A percentile compares a stretch with the other conserved stretches of the same genome.
phyloP scores from a whole-genome alignment of 2,113 vertebrate genomes.

The Hystrix brachyura region DNA sequence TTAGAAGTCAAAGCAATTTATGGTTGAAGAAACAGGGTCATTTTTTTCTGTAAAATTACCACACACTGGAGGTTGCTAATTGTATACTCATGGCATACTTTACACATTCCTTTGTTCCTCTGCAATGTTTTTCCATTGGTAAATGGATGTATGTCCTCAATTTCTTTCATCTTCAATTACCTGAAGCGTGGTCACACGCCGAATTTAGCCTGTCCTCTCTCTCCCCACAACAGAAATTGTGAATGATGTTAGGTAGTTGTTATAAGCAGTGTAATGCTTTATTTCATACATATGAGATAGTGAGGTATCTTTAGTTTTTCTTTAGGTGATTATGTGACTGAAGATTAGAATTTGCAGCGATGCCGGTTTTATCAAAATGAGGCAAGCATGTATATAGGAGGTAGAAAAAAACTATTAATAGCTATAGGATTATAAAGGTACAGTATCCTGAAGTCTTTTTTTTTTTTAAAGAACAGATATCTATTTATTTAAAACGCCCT shows the following conservation, averaged over 20 bases:
- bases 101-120: slow-evolving; percentile 27
- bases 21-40: not conserved
- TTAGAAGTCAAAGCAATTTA: slow-evolving; percentile 31
- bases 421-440: not conserved
- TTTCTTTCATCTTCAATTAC: slow-evolving; percentile 32
- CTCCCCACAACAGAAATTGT: not conserved
- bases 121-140: slow-evolving; percentile 20
- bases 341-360: slow-evolving; percentile 38
- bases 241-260: not conserved
- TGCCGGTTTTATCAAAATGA: slow-evolving; percentile 28
- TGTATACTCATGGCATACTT: not conserved
- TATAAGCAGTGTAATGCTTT: not conserved
- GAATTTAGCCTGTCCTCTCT: not conserved
- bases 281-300: not conserved
- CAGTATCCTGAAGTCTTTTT: slow-evolving; percentile 5
- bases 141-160: not conserved
- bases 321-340: not conserved
- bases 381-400: not conserved
- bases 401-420: slow-evolving; percentile 28
- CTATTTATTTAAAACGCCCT: not conserved
- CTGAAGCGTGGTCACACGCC: slow-evolving; percentile 2
- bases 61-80: slow-evolving; percentile 6
- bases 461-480: slow-evolving; percentile 21
- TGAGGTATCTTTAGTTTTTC: not conserved
- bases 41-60: slow-evolving; percentile 1